phyloP scores from a whole-genome alignment of 2,797 vertebrate species.

The Malurus splendens region DNA sequence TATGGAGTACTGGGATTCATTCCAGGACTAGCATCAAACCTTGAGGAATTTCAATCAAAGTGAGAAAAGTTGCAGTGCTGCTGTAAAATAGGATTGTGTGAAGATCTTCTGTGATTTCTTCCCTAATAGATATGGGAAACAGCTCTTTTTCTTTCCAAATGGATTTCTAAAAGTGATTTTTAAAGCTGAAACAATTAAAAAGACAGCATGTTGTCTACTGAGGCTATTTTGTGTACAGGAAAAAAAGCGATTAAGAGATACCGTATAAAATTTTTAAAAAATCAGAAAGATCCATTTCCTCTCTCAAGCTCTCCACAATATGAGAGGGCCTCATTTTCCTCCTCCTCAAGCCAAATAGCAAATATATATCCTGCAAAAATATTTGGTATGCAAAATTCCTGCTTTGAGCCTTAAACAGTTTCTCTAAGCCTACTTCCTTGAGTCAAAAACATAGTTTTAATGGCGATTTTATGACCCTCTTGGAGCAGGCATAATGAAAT shows the following conservation, averaged over 20 bases:
- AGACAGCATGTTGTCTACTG: neutral
- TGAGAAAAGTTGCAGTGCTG: neutral
- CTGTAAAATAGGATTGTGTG: neutral
- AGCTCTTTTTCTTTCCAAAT: neutral
- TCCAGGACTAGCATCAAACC: neutral
- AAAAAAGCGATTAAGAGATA: neutral
- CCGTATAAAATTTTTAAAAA: neutral
- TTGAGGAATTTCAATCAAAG: neutral
- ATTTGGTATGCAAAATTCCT: neutral
- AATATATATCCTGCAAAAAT: neutral
- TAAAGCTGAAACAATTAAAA: neutral
- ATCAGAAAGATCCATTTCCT: neutral
- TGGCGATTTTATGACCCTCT: neutral
- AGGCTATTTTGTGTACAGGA: neutral
- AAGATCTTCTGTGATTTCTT: neutral
- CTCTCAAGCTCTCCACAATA: neutral
- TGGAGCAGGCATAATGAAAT: neutral
- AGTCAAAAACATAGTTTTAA: neutral
- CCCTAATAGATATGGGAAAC: neutral
- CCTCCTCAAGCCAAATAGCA: neutral
- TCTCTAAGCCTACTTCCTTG: neutral
- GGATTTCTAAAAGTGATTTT: neutral
- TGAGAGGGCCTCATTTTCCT: neutral
- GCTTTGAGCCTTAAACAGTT: neutral
- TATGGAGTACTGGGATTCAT: neutral